Evolutionary conservation across 2,888 invertebrate species (phyloP).

Genomic region (Agrochola lychnidis): DNA sequence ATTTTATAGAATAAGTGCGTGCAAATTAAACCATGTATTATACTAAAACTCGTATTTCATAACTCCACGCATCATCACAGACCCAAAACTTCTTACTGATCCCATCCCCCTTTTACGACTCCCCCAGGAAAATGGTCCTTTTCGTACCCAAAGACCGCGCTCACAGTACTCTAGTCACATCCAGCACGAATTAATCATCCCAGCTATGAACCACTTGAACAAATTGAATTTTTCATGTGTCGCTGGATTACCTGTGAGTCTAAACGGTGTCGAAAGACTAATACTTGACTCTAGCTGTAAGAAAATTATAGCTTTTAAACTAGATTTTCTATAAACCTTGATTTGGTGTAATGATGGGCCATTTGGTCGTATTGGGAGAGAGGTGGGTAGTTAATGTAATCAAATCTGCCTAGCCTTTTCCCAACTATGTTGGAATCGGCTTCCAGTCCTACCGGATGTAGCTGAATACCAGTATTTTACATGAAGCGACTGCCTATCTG

Average conservation of each 20-base stretch:
- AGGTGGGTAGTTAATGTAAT: background rate
- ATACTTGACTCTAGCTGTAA: conserved; percentile 10
- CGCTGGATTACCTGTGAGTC: conserved; percentile 59
- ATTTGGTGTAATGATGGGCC: conserved; percentile 29
- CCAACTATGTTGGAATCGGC: no score
- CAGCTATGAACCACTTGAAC: conserved; percentile 42
- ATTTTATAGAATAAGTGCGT: background rate
- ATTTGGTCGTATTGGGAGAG: conserved; percentile 17
- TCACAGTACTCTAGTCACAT: conserved; percentile 27
- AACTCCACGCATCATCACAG: background rate
- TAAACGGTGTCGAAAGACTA: conserved; percentile 29
- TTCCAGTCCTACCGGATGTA: no score
- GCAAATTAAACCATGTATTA: background rate
- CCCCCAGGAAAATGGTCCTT: background rate
- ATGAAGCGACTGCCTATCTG: no score
- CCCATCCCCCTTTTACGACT: conserved; percentile 11
- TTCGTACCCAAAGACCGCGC: background rate
- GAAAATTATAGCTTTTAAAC: conserved; percentile 19
- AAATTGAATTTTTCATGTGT: conserved; percentile 75
- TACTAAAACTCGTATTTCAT: background rate
- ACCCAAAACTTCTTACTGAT: background rate
- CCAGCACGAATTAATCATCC: conserved; percentile 38
- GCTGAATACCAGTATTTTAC: no score
- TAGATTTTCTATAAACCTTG: conserved; percentile 27
- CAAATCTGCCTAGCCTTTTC: no score